Conservation (phyloP, 2,888 invertebrate species). For the Drosophila ustulata region DNA sequence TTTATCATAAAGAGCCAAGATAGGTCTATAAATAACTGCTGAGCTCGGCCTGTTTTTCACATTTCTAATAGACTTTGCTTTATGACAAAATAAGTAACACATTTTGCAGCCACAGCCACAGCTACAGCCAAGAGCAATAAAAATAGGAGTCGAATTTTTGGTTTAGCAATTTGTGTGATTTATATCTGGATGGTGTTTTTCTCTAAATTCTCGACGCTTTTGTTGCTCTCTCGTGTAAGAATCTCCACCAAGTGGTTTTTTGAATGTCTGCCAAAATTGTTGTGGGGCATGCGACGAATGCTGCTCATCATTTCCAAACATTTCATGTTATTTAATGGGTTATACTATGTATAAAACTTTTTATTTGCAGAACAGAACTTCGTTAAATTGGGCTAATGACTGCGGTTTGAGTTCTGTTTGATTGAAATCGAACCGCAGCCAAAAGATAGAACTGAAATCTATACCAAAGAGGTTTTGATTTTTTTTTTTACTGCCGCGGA, state of each 20-base stretch:
- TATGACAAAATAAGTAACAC: conserved; percentile 3
- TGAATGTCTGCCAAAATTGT: conserved; percentile 53
- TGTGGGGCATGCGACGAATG: conserved; percentile 37
- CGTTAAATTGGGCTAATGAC: conserved; percentile 74
- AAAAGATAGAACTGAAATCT: conserved; percentile 28
- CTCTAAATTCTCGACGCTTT: conserved; percentile 18
- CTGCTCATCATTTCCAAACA: conserved; percentile 37
- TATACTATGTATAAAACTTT: conserved; percentile 32
- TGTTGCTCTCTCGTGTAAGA: conserved; percentile 16
- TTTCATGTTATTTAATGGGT: conserved; percentile 51
- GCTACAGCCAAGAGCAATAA: neutral
- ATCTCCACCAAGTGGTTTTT: conserved; percentile 36
- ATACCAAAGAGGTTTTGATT: conserved; percentile 15
- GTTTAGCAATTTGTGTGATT: conserved; percentile 17
- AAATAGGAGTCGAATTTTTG: conserved; percentile 18
- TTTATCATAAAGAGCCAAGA: neutral
- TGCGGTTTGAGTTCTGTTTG: conserved; percentile 48
- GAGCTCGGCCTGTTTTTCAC: neutral
- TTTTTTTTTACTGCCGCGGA: conserved; percentile 26
- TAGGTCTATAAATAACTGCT: neutral
- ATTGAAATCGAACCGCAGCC: conserved; percentile 26
- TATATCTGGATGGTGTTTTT: conserved; percentile 19
- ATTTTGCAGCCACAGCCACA: conserved; percentile 1
- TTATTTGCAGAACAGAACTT: conserved; percentile 35
- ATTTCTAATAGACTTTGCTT: neutral